Evolutionary conservation across 2,113 vertebrate species (phyloP).

Genomic region (Nansenia antarctica): DNA sequence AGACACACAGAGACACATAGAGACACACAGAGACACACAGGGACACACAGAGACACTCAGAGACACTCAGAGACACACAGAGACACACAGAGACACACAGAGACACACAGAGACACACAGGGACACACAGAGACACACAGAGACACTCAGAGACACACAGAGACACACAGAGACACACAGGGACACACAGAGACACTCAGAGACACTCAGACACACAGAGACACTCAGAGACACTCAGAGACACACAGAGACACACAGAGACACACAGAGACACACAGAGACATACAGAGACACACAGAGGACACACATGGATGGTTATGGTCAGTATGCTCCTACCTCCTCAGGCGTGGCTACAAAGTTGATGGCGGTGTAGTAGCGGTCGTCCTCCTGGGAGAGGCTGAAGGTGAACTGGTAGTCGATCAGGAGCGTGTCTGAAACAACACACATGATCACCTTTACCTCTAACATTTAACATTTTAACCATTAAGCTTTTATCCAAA

Average conservation of each 20-base stretch:
- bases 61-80: background rate
- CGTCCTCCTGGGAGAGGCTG: conserved; percentile 97
- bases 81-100: background rate
- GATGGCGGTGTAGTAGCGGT: conserved; percentile 97
- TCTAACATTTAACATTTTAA: no score
- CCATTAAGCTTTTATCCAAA: no score
- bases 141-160: no score
- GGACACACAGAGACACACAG: background rate
- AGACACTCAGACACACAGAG: background rate
- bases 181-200: background rate
- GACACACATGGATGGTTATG: no score
- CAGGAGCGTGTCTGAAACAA: conserved; percentile 87
- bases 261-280: background rate
- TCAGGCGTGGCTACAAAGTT: conserved; percentile 98
- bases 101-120: background rate
- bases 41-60: background rate
- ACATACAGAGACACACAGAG: no score
- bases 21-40: background rate
- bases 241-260: background rate
- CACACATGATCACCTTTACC: no score
- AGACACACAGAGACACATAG: background rate
- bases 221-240: background rate
- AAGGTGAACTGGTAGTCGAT: conserved; percentile 99
- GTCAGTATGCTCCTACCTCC: conserved; percentile 88
- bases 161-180: background rate